These are phyloP conservation scores for Labia minor DNA, from an alignment of 2,888 invertebrate species.

Conservation along the genomic window DNA sequence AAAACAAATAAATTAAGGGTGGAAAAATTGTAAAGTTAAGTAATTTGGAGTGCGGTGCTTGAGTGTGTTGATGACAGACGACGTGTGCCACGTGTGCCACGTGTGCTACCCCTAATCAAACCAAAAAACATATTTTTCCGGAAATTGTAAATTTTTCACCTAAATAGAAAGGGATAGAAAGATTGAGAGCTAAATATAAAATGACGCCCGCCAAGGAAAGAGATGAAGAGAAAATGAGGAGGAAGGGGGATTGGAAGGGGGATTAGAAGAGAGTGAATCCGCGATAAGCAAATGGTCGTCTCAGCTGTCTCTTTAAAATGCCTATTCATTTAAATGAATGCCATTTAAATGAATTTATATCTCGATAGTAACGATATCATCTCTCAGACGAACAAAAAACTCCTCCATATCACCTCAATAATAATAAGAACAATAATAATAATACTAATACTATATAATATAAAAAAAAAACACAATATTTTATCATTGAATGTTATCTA, in stretches of 20 bases:
- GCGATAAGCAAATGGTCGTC: conserved; percentile 13
- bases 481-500: too few relatives aligned
- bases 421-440: too few relatives aligned
- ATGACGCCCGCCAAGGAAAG: neutral
- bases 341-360: conserved; percentile 8
- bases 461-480: too few relatives aligned
- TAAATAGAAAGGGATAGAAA: neutral
- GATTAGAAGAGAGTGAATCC: neutral
- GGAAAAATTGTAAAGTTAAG: conserved; percentile 13
- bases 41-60: neutral
- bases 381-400: neutral
- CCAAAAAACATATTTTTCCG: conserved; percentile 7
- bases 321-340: conserved; percentile 3
- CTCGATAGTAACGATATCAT: neutral
- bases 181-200: neutral
- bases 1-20: conserved; percentile 13
- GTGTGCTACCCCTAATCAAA: neutral
- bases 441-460: too few relatives aligned
- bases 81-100: conserved; percentile 1
- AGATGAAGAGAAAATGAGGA: neutral
- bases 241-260: too few relatives aligned
- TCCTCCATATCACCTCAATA: neutral
- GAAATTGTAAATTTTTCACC: conserved; percentile 13
- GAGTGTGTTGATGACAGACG: conserved; percentile 7
- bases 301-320: conserved; percentile 5